These are phyloP conservation scores for Clupea harengus DNA, from an alignment of 2,113 vertebrate genomes.

Conservation along the genomic window DNA sequence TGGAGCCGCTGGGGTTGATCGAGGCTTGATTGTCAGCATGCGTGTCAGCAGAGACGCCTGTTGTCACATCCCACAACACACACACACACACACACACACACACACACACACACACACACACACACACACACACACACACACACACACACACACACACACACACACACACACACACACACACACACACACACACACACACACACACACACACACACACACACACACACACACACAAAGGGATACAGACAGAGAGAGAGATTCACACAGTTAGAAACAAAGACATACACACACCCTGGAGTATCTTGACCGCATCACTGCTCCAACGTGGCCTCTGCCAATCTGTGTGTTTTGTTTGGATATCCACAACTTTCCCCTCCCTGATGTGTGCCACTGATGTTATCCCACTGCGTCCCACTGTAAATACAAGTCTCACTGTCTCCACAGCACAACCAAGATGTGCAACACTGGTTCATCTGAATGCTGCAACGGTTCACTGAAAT, in stretches of 20 bases:
- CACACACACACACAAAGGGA: background rate
- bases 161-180: background rate
- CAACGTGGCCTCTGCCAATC: conserved; percentile 25
- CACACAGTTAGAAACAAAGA: conserved; percentile 5
- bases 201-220: conserved; percentile 6
- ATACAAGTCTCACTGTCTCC: conserved; percentile 36
- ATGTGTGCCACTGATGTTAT: conserved; percentile 44
- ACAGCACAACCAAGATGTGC: conserved; percentile 33
- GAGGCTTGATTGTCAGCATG: conserved; percentile 65
- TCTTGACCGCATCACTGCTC: conserved; percentile 28
- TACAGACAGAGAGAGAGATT: background rate
- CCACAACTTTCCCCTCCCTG: conserved; percentile 35
- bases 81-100: conserved; percentile 21
- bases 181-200: background rate
- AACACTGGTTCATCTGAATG: conserved; percentile 32
- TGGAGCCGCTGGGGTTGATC: conserved; percentile 60
- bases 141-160: conserved; percentile 20
- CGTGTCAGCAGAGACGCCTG: conserved; percentile 62
- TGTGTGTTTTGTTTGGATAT: conserved; percentile 33
- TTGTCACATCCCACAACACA: background rate
- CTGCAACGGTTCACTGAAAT: conserved; percentile 28
- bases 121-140: conserved; percentile 27
- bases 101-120: conserved; percentile 22
- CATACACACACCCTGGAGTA: background rate
- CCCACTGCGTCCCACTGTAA: conserved; percentile 25